Percentiles rank a stretch among this genome's conserved stretches.
Conservation (phyloP, 2,888 invertebrate genomes). For the Blera fallax region DNA sequence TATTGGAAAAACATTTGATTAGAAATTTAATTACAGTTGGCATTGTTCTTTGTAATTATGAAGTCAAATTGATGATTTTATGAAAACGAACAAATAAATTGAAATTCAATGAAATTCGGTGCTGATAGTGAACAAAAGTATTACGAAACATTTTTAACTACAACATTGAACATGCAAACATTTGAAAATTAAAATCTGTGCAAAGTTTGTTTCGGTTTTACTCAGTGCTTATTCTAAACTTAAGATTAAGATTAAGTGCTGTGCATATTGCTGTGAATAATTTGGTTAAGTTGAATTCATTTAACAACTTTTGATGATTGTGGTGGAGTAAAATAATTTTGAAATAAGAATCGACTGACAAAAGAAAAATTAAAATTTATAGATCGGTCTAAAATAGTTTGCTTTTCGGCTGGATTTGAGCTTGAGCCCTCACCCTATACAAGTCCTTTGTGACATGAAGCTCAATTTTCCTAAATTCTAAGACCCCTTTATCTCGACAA, state of each 20-base stretch:
- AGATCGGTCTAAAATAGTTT: too few relatives aligned
- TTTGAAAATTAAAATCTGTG: slow-evolving; percentile 60
- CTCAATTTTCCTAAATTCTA: too few relatives aligned
- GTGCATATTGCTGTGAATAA: slow-evolving; percentile 56
- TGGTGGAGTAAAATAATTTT: neutral
- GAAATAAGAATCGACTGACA: neutral
- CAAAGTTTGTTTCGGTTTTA: slow-evolving; percentile 75
- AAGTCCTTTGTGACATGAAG: too few relatives aligned
- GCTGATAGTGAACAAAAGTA: slow-evolving; percentile 18
- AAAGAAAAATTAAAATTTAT: too few relatives aligned
- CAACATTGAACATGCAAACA: slow-evolving; percentile 50
- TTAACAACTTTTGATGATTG: slow-evolving; percentile 33
- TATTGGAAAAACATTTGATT: slow-evolving; percentile 57
- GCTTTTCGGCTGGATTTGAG: too few relatives aligned
- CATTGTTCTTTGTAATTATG: slow-evolving; percentile 59
- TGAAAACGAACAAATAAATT: neutral
- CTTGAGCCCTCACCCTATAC: too few relatives aligned
- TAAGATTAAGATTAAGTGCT: slow-evolving; percentile 48
- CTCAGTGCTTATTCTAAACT: slow-evolving; percentile 61
- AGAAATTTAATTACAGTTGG: slow-evolving; percentile 61
- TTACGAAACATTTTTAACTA: slow-evolving; percentile 19
- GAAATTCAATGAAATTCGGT: slow-evolving; percentile 32
- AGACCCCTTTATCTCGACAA: too few relatives aligned
- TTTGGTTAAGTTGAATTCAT: neutral
- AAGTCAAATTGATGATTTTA: slow-evolving; percentile 52